Evolutionary conservation across 2,888 invertebrate species (phyloP), one percentile per base, ranked within the genome.

Genomic region (Pammene aurita): DNA sequence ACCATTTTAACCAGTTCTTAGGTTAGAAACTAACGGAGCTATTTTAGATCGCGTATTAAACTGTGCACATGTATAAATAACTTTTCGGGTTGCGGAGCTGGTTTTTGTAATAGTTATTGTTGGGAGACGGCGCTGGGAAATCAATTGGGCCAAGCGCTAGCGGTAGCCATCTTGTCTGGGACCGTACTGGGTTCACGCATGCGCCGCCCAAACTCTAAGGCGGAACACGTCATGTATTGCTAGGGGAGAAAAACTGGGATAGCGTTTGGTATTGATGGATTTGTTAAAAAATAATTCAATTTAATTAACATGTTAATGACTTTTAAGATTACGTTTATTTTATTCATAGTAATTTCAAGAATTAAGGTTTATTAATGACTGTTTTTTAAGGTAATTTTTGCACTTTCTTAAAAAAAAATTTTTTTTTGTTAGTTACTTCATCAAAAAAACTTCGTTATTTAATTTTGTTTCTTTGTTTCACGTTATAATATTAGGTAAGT

Each of bases 81-180:
- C 73, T 67, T 67, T 60, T 50, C 68, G 67, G 70, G 65, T 63
- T 66, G 72, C 57, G 52, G 68, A 42, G 68, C 65, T 74, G 75
- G 77, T 75, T 76, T 76, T 75, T 78, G 77, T 73, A 75, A 77
- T 14, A 35, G 11, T 46, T 50, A 75, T 76, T 76, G 73, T 75
- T 75, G 75, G 75, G 75, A 76, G 79, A 80, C 78, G 79, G 81
- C 82, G 82, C 79, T 83, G 84, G 80, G 89, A 88, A 89, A 89
- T 89, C 89, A 90, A 89, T 86, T 83, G 79, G 76, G 78, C 80
- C 83, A 86, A 85, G 85, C 84, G 80, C 81, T 83, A 77, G 73
- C 74, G 76, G 86, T 80, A 76, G 90, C 91, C 91, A 91, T 91
- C 77, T 91, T 91, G 88, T 80, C 76, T 84, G 80, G 56, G 79